phyloP scores from a whole-genome alignment of 2,888 invertebrate species.

The Diloba caeruleocephala region DNA sequence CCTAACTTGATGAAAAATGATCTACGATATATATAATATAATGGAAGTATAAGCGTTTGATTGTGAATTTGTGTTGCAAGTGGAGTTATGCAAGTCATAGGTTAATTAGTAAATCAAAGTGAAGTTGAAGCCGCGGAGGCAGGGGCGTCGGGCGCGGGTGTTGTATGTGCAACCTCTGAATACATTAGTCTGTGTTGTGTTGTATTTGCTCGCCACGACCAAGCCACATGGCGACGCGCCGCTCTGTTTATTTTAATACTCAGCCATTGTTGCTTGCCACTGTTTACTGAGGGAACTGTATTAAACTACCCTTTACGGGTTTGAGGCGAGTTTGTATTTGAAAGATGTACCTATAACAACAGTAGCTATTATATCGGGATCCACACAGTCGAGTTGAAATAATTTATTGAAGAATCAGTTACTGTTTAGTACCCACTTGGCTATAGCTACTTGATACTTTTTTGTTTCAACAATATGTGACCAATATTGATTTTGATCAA shows the following conservation, averaged over 20 bases:
- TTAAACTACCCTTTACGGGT: constrained; percentile 79
- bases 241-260: constrained; percentile 88
- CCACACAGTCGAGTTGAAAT: no score
- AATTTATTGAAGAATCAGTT: no score
- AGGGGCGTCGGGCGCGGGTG: constrained; percentile 48
- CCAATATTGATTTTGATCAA: no score
- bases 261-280: constrained; percentile 82
- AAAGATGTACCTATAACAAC: no score
- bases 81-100: constrained; percentile 54
- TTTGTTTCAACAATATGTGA: no score
- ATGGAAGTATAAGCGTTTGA: constrained; percentile 47
- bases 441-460: no score
- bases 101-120: constrained; percentile 71
- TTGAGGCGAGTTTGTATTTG: constrained; percentile 57
- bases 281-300: constrained; percentile 81
- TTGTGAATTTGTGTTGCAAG: constrained; percentile 40
- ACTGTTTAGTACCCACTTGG: no score
- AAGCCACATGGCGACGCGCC: constrained; percentile 85
- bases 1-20: constrained; percentile 70
- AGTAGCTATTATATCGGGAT: no score
- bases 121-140: constrained; percentile 54
- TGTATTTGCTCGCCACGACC: constrained; percentile 77
- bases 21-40: constrained; percentile 27
- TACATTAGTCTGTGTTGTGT: constrained; percentile 83
- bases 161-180: constrained; percentile 74